Percentiles rank a stretch among this genome's conserved stretches.
Conservation (phyloP, 2,797 vertebrate species). For the Brotula barbata region DNA sequence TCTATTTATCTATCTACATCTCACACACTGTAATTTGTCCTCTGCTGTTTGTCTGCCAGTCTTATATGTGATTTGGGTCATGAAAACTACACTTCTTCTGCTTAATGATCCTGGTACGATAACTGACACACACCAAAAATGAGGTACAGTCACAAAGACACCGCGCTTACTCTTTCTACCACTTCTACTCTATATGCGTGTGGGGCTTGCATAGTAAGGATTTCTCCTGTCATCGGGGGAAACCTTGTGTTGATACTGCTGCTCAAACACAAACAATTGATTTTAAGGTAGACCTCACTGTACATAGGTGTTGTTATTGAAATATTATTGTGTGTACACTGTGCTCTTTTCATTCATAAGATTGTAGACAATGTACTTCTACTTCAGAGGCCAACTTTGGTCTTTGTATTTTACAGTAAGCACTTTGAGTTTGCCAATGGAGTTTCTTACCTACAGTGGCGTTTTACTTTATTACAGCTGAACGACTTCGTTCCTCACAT, state of each 20-base stretch:
- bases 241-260: conserved; percentile 59
- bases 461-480: conserved; percentile 33
- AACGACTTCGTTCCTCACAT: conserved; percentile 13
- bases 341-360: conserved; percentile 47
- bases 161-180: conserved; percentile 7
- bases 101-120: conserved; percentile 3
- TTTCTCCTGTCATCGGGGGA: conserved; percentile 30
- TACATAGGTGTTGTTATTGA: conserved; percentile 49
- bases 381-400: conserved; percentile 71
- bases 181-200: conserved; percentile 14
- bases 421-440: conserved; percentile 70
- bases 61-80: conserved; percentile 9
- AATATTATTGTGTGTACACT: conserved; percentile 38
- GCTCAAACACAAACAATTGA: conserved; percentile 49
- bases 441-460: conserved; percentile 60
- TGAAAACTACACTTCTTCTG: conserved; percentile 28
- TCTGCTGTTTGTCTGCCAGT: conserved; percentile 22
- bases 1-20: no score
- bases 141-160: conserved; percentile 35
- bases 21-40: conserved; percentile 9
- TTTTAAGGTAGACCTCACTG: conserved; percentile 61
- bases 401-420: conserved; percentile 76
- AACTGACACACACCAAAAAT: conserved; percentile 43
- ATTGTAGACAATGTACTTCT: conserved; percentile 27
- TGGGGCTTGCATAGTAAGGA: conserved; percentile 1